Conservation (phyloP, 2,797 vertebrate species). For the Champsocephalus gunnari region DNA sequence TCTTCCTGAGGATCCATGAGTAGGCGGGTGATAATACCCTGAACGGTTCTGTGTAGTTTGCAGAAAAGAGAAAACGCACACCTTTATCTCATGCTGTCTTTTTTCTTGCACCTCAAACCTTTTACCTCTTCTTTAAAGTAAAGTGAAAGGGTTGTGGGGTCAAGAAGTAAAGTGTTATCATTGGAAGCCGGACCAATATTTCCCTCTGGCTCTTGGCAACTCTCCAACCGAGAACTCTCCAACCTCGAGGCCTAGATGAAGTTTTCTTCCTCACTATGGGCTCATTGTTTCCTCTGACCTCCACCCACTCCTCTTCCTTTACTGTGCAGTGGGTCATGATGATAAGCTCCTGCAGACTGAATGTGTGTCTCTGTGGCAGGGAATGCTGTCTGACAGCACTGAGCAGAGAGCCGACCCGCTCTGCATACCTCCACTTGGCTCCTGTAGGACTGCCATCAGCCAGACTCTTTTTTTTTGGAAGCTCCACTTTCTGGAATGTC, state of each 20-base stretch:
- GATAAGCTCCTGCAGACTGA: conserved; percentile 33
- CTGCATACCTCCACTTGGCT: conserved; percentile 43
- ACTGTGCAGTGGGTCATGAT: conserved; percentile 25
- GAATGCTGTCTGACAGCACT: conserved; percentile 21
- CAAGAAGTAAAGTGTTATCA: background rate
- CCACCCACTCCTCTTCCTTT: conserved; percentile 36
- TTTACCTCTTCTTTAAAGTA: conserved; percentile 10
- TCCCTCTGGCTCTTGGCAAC: conserved; percentile 22
- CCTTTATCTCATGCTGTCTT: conserved; percentile 17
- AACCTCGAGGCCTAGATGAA: background rate
- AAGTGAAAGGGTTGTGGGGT: conserved; percentile 1
- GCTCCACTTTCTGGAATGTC: conserved; percentile 26
- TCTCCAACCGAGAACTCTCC: conserved; percentile 25
- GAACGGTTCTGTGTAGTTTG: conserved; percentile 36
- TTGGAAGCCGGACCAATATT: conserved; percentile 15
- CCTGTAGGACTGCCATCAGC: conserved; percentile 16
- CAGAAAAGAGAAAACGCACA: conserved; percentile 51
- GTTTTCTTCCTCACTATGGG: conserved; percentile 22
- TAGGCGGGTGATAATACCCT: conserved; percentile 61
- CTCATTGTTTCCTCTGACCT: conserved; percentile 46
- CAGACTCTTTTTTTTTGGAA: conserved; percentile 34
- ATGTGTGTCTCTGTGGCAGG: conserved; percentile 26
- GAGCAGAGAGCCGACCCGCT: conserved; percentile 11
- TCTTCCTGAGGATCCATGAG: conserved; percentile 63
- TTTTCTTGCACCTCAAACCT: background rate